Evolutionary conservation across 2,113 vertebrate genomes (phyloP), one percentile per base, ranked within the genome.

Genomic region (Pica pica): DNA sequence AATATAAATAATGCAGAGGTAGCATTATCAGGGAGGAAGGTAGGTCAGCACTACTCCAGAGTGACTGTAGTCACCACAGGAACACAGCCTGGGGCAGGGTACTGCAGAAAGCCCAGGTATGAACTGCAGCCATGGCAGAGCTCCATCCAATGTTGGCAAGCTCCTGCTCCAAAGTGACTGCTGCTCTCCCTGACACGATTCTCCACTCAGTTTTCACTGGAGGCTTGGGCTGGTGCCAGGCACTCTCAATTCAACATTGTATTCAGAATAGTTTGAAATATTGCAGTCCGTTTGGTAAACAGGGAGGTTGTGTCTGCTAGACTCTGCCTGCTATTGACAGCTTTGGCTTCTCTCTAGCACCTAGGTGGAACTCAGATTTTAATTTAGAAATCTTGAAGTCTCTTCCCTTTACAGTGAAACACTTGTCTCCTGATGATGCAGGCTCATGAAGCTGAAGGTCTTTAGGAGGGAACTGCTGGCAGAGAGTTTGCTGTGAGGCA

Each of bases 141-240:
- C 11, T 60, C 14, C 44, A 26, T 16, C 12, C 5, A 2, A 4
- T 1, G 12, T 0, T 7, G 3, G 21, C 33, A 57, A 74, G 27
- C 24, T 70, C 3, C 53, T 73, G 59, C 67, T 77, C 55, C 82
- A 23, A 20, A 30, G 37, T 12, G 5, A 8, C 56, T 28, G 28
- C 52, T 28, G 37, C 31, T 79, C 14, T 68, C 17, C 35, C 42
- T 23, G 5, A 30, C 22, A 9, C 1, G 5, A 9, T 50, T 85
- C 57, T 71, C 53, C 47, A 82, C 21, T 10, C 6, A 50, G 8
- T 9, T 85, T 82, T 68, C 30, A 47, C 44, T 71, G 13, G 21
- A 52, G 33, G 11, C 52, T 63, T 79, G 57, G 4, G 4, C 26
- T 71, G 61, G 24, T 64, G 30, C 46, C 16, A 59, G 35, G 33